Base-by-base conservation (phyloP, 1,140 invertebrate species). In the Bombus turneri region DNA sequence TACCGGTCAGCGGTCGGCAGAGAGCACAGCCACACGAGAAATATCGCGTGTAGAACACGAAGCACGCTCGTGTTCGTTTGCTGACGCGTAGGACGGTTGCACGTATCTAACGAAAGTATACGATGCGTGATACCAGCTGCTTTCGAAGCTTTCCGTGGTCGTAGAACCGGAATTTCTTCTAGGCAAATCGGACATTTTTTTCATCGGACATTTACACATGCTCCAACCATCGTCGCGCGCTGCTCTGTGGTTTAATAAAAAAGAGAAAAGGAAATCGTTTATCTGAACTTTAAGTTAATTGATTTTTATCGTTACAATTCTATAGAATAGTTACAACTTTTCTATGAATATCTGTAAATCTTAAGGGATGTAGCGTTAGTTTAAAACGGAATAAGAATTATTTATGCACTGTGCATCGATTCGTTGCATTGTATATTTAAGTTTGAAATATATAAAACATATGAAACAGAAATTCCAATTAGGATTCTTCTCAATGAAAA, bases 31-130 rank as follows among this genome's bases (percentile, higher is more conserved):
- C 57, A 25, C 72, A 31, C 86, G 86, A 71, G 53, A 69, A 59
- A 69, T 80, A 88, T 88, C 87, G 80, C 73, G 87, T 87, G 77
- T 85, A 88, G 53, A 78, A 79, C 82, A 80, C 76, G 81, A 79
- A 86, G 34, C 73, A 53, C 62, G 73, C 62, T 83, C 81, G 81
- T 76, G 81, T 76, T 66, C 53, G 72, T 75, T 78, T 68, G 31
- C n/a, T 64, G 34, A 76, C 81, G 81, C 81, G 81, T 83, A 83
- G 72, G 72, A 83, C 81, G 81, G 62, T 64, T 68, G 72, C 71
- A 31, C 72, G 72, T 83, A 73, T 76, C 81, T 66, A 76, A 83
- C 57, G 81, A 76, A 83, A 83, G 59, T 76, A 62, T 76, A 76
- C 81, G 81, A 76, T 76, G 72, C 72, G 81, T 76, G 81, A 47